Percentiles rank a stretch among this genome's conserved stretches.
These are phyloP conservation scores for Lycopodina hypogea DNA, from an alignment of 37 sponge, comb jelly and placozoan genomes.

Conservation along the genomic window DNA sequence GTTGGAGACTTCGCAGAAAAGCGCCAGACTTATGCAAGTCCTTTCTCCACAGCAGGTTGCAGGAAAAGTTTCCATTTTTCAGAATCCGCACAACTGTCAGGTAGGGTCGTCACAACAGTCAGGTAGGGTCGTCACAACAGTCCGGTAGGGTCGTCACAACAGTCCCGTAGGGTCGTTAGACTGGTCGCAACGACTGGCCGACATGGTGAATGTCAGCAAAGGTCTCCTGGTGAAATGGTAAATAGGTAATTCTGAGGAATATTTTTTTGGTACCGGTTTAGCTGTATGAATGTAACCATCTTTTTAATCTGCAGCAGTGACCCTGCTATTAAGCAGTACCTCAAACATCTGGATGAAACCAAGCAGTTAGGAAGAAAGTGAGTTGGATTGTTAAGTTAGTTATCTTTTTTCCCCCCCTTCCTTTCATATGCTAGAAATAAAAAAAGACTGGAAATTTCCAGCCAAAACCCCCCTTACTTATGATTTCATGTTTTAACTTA, in stretches of 20 bases:
- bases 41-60: conserved; percentile 10
- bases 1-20: conserved; percentile 26
- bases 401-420: not conserved
- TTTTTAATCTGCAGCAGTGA: conserved; percentile 62
- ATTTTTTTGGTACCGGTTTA: not conserved
- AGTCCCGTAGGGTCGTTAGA: not conserved
- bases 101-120: not conserved
- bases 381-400: not conserved
- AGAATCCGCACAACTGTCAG: not conserved
- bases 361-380: conserved; percentile 60
- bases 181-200: no score
- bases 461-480: no score
- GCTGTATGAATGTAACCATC: not conserved
- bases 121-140: no score
- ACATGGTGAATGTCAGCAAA: conserved; percentile 57
- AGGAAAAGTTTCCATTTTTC: conserved; percentile 12
- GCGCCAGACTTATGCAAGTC: conserved; percentile 13
- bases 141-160: no score
- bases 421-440: no score
- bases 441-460: no score
- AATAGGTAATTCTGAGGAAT: not conserved
- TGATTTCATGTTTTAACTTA: no score
- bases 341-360: conserved; percentile 75
- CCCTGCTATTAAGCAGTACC: conserved; percentile 81
- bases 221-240: conserved; percentile 63